phyloP scores from a whole-genome alignment of 2,797 vertebrate species.

The Hypotaenidia philippensis region DNA sequence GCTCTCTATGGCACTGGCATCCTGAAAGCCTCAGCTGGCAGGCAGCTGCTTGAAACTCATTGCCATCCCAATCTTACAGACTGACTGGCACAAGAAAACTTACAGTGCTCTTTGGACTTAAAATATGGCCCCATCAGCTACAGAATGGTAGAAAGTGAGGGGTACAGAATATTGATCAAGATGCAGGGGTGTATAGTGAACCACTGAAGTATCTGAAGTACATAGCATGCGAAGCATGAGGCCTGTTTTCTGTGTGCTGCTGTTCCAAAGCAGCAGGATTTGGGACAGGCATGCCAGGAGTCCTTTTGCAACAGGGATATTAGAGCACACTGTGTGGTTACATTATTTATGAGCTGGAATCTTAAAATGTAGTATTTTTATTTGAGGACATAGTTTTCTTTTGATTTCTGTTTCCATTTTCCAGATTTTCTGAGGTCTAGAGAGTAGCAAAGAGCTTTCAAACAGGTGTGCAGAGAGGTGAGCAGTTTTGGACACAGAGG shows the following conservation, averaged over 20 bases:
- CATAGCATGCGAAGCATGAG: accelerated
- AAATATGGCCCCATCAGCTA: background rate
- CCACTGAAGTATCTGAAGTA: background rate
- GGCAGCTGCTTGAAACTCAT: background rate
- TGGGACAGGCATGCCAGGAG: background rate
- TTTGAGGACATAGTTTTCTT: background rate
- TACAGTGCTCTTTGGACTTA: background rate
- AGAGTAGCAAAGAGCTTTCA: background rate
- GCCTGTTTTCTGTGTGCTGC: background rate
- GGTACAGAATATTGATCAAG: background rate
- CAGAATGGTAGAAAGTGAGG: background rate
- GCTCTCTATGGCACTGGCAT: background rate
- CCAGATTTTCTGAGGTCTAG: background rate
- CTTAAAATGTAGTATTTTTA: background rate
- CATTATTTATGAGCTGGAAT: background rate
- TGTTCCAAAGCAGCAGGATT: background rate
- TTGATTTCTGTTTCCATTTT: background rate
- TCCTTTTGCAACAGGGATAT: background rate
- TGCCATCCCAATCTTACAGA: accelerated
- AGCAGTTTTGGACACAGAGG: background rate
- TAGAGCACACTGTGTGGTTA: background rate
- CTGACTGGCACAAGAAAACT: background rate
- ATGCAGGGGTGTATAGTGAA: background rate
- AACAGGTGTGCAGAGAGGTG: background rate
- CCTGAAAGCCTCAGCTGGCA: background rate